Conservation (phyloP, 2,888 invertebrate species). For the Tinea trinotella region DNA sequence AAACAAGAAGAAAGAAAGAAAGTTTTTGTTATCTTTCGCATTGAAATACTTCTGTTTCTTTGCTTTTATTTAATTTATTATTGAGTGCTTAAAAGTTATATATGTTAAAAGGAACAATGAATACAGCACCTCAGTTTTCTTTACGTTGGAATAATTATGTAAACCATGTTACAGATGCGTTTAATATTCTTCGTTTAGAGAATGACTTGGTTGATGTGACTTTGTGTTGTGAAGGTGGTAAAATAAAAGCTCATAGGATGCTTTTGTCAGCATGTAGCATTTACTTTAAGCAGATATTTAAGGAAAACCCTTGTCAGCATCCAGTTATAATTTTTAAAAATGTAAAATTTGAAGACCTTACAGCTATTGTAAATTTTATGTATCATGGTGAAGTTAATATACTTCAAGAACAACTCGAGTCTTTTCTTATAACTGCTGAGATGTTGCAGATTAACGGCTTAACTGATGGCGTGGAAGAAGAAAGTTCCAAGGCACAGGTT, state of each 20-base stretch:
- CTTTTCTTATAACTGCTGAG: slow-evolving; percentile 84
- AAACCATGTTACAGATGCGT: slow-evolving; percentile 83
- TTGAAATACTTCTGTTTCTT: not conserved
- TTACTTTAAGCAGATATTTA: slow-evolving; percentile 81
- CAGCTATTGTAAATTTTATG: slow-evolving; percentile 86
- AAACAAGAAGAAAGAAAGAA: no score
- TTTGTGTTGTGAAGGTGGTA: slow-evolving; percentile 86
- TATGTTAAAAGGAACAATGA: slow-evolving; percentile 41
- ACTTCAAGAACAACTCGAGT: slow-evolving; percentile 82
- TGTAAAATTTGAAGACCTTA: slow-evolving; percentile 83
- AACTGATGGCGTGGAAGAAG: slow-evolving; percentile 72
- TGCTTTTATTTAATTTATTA: not conserved
- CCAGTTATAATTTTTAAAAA: slow-evolving; percentile 86
- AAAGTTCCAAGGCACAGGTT: slow-evolving; percentile 45
- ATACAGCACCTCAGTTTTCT: slow-evolving; percentile 84
- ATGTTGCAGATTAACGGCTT: slow-evolving; percentile 83
- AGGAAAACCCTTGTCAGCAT: slow-evolving; percentile 86
- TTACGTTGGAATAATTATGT: slow-evolving; percentile 91
- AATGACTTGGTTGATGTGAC: slow-evolving; percentile 88
- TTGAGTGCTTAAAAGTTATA: no score
- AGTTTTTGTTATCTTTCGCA: not conserved
- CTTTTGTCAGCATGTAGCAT: slow-evolving; percentile 87
- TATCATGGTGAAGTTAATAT: slow-evolving; percentile 88
- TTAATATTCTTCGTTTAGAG: slow-evolving; percentile 79
- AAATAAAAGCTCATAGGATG: slow-evolving; percentile 88